Evolutionary conservation across 2,888 invertebrate genomes (phyloP), one percentile per base, ranked within the genome.

Genomic region (Hanleya hanleyi): DNA sequence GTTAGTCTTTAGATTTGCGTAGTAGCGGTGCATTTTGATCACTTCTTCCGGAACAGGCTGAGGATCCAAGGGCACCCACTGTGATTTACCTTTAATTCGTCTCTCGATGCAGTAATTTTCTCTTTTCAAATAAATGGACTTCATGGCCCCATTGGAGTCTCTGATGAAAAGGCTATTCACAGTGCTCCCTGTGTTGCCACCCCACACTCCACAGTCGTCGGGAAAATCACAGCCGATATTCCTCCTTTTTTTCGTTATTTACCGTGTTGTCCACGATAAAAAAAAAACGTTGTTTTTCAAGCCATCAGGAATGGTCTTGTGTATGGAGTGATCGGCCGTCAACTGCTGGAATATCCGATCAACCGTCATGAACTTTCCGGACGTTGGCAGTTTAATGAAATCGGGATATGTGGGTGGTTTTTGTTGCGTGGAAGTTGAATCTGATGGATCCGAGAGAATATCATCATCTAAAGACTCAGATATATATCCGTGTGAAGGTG

Each of bases 181-280:
- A 15, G 57, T 57, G 57, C 22, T 57, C 29, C 22, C 57, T 57
- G 9, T 57, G 12, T 18, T 26, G 41, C 41, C 18, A 22, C 22
- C 57, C 57, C 57, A 57, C n/a, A 57, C 57, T 26, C 57, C 57
- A 18, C 57, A 29, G 29, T 57, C 57, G 22, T 57, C 57, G 7
- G 57, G 12, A 29, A 57, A 57, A 7, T 57, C 57, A 57, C 29
- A 9, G 9, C 57, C 7, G 9, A 15, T 29, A 18, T 26, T 57
- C 7, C 29, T 22, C 22, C 7, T 18, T 22, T 26, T 7, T 57
- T 22, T 57, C 57, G 9, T 26, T 29, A 57, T 26, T 9, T 57
- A 15, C 7, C 29, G 7, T 15, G 57, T 15, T 15, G 9, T 57
- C 9, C 22, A 9, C n/a, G 22, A 15, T 26, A 57, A 9, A 7